Evolutionary conservation across 2,888 invertebrate species (phyloP), one percentile per base, ranked within the genome.

Genomic region (Hedychridium roseum): DNA sequence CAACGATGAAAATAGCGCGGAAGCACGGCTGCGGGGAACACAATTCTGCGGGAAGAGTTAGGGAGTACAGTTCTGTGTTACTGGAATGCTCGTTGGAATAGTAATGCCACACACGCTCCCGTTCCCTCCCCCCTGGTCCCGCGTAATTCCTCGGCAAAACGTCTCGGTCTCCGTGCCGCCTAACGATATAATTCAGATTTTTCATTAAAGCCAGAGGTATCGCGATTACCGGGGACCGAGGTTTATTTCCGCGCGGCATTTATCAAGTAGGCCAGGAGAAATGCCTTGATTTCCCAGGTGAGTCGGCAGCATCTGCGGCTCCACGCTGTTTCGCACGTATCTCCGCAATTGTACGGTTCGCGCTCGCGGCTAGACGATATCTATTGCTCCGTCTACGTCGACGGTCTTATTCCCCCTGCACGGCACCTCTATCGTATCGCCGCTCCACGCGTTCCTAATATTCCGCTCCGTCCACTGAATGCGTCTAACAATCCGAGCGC

Each of bases 251-350:
- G 47, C 37, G 50, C 34, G 44, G 39, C 62, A 58, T 68, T 69
- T 65, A 67, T 66, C 67, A 67, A 65, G 59, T 54, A 57, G 47
- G 43, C 54, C 55, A 57, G 51, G 57, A 54, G 57, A 54, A 60
- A 60, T 46, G 51, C 50, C 43, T n/a, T 68, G 64, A 70, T 70
- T 70, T 70, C 70, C 70, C 68, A 51, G 38, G 70, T 50, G 69
- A 54, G 52, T 54, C 49, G 47, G 37, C 32, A 38, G 43, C 43
- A 50, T 46, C 47, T 37, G 40, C 43, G 42, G 35, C 14, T 30
- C 30, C n/a, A n/a, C 7, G 38, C 32, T 31, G 39, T 15, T 43
- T 57, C 37, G 11, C 37, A 34, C 17, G 52, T 37, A 48, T 41
- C 34, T 31, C n/a, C 23, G 26, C 32, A 32, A 39, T 39, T 12